A percentile compares a stretch with the other conserved stretches of the same genome.
Conservation (phyloP, 2,113 vertebrate species). For the Pituophis catenifer region DNA sequence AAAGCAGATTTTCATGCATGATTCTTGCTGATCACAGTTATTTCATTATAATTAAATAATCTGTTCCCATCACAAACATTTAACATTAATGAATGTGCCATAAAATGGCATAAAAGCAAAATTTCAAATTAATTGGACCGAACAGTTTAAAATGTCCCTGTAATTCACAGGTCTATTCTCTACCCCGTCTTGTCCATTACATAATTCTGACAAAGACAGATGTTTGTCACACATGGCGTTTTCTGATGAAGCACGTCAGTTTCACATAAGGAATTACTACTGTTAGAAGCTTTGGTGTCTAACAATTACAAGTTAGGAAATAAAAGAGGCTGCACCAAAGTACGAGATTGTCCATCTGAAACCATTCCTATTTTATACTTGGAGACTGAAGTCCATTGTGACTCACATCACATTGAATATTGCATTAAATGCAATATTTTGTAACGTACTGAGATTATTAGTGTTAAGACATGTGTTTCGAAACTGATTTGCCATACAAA, state of each 20-base stretch:
- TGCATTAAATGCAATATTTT: conserved; percentile 66
- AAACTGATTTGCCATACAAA: conserved; percentile 64
- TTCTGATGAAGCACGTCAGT: conserved; percentile 54
- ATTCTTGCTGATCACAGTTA: conserved; percentile 32
- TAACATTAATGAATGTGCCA: conserved; percentile 17
- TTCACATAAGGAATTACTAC: conserved; percentile 37
- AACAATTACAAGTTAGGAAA: conserved; percentile 56
- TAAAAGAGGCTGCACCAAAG: conserved; percentile 57
- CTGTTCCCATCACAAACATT: conserved; percentile 49
- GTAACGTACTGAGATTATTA: conserved; percentile 74
- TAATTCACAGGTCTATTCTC: conserved; percentile 44
- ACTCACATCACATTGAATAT: conserved; percentile 52
- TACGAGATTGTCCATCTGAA: conserved; percentile 73
- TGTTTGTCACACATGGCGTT: conserved; percentile 43
- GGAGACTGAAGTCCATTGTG: conserved; percentile 41
- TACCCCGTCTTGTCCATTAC: conserved; percentile 40
- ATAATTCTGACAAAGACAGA: conserved; percentile 50
- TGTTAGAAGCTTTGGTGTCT: conserved; percentile 42
- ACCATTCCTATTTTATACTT: conserved; percentile 52
- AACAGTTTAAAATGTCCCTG: conserved; percentile 39
- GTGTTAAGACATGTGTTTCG: conserved; percentile 67
- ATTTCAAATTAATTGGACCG: conserved; percentile 43
- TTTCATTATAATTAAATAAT: conserved; percentile 45
- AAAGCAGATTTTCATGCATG: conserved; percentile 52
- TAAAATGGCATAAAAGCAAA: conserved; percentile 40